Percentiles rank a stretch among this genome's conserved stretches.
These are phyloP conservation scores for Aporophyla nigra DNA, from an alignment of 2,888 invertebrate species.

Conservation along the genomic window DNA sequence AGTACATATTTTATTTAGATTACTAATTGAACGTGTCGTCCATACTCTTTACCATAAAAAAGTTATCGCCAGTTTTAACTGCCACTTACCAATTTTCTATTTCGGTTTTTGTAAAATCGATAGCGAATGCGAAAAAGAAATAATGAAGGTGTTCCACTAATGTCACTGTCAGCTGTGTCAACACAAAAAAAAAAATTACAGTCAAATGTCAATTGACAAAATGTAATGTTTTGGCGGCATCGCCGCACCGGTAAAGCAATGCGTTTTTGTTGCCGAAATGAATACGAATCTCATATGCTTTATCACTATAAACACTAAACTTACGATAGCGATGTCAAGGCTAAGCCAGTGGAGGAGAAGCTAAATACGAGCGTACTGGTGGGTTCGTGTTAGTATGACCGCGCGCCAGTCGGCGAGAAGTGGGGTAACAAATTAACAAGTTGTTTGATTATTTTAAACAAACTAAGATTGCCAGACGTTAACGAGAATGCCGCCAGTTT, in stretches of 20 bases:
- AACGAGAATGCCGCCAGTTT: slow-evolving; percentile 87
- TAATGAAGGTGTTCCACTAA: background rate
- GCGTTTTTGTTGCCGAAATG: slow-evolving; percentile 47
- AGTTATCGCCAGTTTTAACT: background rate
- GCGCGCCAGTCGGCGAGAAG: slow-evolving; percentile 73
- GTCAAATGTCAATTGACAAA: slow-evolving; percentile 24
- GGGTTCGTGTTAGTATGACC: slow-evolving; percentile 81
- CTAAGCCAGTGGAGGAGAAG: slow-evolving; percentile 70
- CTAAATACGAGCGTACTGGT: slow-evolving; percentile 79
- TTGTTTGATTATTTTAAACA: slow-evolving; percentile 49
- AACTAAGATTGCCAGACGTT: slow-evolving; percentile 43
- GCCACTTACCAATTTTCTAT: background rate
- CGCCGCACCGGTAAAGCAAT: background rate
- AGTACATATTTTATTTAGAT: background rate
- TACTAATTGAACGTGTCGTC: background rate
- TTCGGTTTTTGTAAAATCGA: background rate
- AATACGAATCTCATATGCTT: slow-evolving; percentile 32
- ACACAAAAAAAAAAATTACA: slow-evolving; percentile 11
- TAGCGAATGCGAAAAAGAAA: background rate
- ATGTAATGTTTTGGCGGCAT: slow-evolving; percentile 57
- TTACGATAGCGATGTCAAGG: slow-evolving; percentile 82
- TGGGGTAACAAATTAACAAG: slow-evolving; percentile 59
- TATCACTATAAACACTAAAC: slow-evolving; percentile 58
- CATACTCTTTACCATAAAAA: background rate
- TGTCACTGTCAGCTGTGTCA: slow-evolving; percentile 36